phyloP scores from a whole-genome alignment of 2,797 vertebrate genomes.

The Gouania willdenowi region DNA sequence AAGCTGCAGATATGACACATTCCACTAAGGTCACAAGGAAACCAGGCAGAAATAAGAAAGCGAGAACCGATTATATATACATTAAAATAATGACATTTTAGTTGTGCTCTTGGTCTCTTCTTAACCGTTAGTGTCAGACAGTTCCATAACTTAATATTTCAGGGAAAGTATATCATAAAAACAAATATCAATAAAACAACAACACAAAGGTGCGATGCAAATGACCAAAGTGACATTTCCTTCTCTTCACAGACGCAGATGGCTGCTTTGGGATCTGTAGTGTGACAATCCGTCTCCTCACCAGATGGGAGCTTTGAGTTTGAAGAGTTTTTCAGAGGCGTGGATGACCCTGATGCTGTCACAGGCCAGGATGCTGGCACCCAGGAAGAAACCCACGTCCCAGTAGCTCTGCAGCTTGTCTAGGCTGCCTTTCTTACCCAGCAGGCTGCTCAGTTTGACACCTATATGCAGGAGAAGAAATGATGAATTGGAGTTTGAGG shows the following conservation, averaged over 20 bases:
- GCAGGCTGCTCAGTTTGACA: constrained; percentile 96
- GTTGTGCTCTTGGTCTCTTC: no score
- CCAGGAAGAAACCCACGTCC: constrained; percentile 98
- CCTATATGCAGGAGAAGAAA: constrained; percentile 66
- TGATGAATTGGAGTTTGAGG: no score
- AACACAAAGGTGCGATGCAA: neutral
- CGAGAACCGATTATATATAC: no score
- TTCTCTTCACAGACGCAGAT: constrained; percentile 23
- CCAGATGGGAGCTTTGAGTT: constrained; percentile 94
- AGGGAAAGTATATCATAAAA: no score
- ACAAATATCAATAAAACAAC: neutral
- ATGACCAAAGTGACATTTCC: constrained; percentile 12
- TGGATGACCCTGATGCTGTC: constrained; percentile 93
- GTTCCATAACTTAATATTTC: no score
- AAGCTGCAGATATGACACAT: constrained; percentile 8
- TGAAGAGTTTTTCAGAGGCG: constrained; percentile 97
- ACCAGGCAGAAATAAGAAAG: no score
- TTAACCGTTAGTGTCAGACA: no score
- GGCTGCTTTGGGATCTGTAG: constrained; percentile 11
- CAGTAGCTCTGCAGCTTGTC: constrained; percentile 98
- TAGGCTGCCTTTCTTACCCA: constrained; percentile 95
- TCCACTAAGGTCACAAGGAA: no score
- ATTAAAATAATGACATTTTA: no score
- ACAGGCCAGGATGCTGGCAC: constrained; percentile 92
- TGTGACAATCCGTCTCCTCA: constrained; percentile 57